Base-by-base conservation (phyloP, 2,113 vertebrate species). In the Sinocyclocheilus anshuiensis region DNA sequence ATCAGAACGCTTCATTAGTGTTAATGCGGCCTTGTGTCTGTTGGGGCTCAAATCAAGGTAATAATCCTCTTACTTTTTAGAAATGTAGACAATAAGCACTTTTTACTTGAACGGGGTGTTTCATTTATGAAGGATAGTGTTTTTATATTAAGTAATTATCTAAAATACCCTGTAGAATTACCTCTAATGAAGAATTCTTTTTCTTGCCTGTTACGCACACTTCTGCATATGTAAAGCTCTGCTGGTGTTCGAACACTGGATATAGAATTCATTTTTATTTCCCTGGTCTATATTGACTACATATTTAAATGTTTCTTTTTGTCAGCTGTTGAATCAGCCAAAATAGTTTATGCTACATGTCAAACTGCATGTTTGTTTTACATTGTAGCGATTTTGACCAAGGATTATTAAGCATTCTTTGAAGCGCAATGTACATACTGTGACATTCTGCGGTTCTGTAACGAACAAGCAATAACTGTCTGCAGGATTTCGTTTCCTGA, bases 41-140 rank as follows among this genome's bases (percentile, higher is more conserved):
- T 53, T 69, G 26, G 15, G 48, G 50, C 26, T 74, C 3, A 63
- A 20, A 6, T 55, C 74, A 63, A 87, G 16, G 57, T n/a, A 61
- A 59, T 1, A n/a, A 61, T 61, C 22, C 20, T 61, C 57, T n/a
- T n/a, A 61, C 22, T 61, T 8, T 61, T 61, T 61, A n/a, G 22
- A 2, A 61, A n/a, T 61, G 9, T 24, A 11, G 36, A 74, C 53
- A 9, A 13, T 83, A 79, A 57, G 84, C 84, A 39, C 39, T 86
- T 86, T 59, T 36, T 61, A 9, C 7, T 29, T 61, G 4, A 42
- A 71, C 36, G 0, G 0, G 16, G 16, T 33, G 63, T 42, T 81
- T 42, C 15, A 77, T 42, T 63, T 26, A 77, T 87, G 82, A 89
- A 87, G 85, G 85, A 85, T 71, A 85, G 9, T n/a, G 16, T 53